These are phyloP conservation scores for Acanthosepion lycidas DNA, from an alignment of 2,888 invertebrate genomes.

Conservation along the genomic window DNA sequence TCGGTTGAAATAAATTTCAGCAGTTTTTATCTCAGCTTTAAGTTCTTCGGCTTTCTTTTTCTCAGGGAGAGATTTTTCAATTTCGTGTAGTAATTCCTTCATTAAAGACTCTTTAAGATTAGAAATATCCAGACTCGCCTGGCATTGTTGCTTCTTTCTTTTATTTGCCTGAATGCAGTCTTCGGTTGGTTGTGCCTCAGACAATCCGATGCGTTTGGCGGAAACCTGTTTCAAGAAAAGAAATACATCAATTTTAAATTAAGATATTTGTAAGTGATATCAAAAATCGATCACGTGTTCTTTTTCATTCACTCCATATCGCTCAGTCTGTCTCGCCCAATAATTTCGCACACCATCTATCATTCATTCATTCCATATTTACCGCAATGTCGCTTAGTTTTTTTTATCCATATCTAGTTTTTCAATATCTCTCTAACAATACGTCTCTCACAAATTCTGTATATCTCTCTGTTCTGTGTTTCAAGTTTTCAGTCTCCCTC, in stretches of 20 bases:
- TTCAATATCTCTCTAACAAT: too few species aligned
- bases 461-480: too few species aligned
- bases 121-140: not conserved
- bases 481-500: too few species aligned
- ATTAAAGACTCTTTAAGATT: not conserved
- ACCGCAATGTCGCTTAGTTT: too few species aligned
- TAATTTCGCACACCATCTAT: too few species aligned
- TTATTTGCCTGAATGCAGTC: not conserved
- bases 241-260: not conserved
- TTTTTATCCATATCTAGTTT: too few species aligned
- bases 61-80: not conserved
- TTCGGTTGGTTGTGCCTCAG: not conserved
- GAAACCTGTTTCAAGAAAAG: not conserved
- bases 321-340: too few species aligned
- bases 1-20: not conserved
- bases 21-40: not conserved
- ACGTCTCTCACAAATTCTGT: too few species aligned
- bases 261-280: not conserved
- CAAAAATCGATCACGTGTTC: not conserved
- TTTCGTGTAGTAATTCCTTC: not conserved
- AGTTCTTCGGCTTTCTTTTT: constrained; percentile 1
- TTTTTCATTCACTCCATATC: not conserved
- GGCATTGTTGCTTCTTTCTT: not conserved
- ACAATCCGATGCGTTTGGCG: not conserved
- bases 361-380: too few species aligned